phyloP scores from a whole-genome alignment of 1,140 invertebrate species.

The Dreissena rostriformis region DNA sequence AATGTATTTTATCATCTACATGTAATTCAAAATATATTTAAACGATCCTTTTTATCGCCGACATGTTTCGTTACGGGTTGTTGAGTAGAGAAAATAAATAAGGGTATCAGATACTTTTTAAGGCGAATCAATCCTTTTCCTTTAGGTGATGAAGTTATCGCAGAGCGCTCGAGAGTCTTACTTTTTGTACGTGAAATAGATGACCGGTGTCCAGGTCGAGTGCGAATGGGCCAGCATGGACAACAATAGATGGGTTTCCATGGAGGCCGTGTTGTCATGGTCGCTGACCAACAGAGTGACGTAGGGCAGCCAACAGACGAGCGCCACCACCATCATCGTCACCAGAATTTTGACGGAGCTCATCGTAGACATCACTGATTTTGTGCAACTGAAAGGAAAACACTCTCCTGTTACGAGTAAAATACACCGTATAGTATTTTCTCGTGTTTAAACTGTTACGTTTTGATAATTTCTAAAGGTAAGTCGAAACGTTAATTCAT shows the following conservation, averaged over 20 bases:
- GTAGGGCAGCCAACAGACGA: constrained; percentile 78
- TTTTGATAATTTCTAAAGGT: neutral
- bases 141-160: too few species aligned
- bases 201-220: constrained; percentile 70
- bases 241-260: constrained; percentile 72
- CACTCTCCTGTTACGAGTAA: constrained; percentile 36
- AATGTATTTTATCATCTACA: too few species aligned
- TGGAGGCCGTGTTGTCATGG: constrained; percentile 62
- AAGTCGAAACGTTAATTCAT: neutral
- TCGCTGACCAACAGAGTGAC: constrained; percentile 74
- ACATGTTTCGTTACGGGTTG: too few species aligned
- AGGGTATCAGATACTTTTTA: too few species aligned
- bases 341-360: constrained; percentile 72
- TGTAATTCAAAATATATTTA: too few species aligned
- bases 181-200: constrained; percentile 65
- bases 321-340: constrained; percentile 73
- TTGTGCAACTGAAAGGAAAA: constrained; percentile 48
- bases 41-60: too few species aligned
- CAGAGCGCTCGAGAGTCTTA: constrained; percentile 2
- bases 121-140: too few species aligned
- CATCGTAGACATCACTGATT: constrained; percentile 64
- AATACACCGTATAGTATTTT: neutral
- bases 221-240: constrained; percentile 77
- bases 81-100: too few species aligned
- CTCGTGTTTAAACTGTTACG: neutral